Conservation (phyloP, 2,797 vertebrate species). For the Neomorphus geoffroyi region DNA sequence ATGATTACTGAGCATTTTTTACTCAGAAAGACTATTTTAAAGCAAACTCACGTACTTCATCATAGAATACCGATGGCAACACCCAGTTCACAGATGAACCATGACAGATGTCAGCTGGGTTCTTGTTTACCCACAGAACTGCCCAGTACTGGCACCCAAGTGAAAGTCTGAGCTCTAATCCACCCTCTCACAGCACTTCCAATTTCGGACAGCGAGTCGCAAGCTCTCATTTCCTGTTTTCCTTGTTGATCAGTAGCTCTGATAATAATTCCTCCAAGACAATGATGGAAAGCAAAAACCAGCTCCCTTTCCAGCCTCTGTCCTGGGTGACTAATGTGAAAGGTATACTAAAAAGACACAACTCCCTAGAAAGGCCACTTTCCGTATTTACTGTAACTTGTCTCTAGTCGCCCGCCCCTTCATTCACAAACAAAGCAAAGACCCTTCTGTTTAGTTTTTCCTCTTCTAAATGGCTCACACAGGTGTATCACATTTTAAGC, state of each 20-base stretch:
- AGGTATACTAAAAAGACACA: background rate
- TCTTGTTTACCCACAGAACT: background rate
- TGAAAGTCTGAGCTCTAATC: background rate
- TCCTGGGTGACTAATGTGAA: background rate
- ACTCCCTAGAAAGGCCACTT: background rate
- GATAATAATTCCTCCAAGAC: background rate
- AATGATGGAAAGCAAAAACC: background rate
- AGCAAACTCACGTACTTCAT: background rate
- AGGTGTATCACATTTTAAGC: background rate
- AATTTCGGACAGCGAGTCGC: rapidly evolving
- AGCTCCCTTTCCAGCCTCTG: background rate
- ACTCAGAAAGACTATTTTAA: background rate
- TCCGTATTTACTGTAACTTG: background rate
- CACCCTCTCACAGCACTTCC: background rate
- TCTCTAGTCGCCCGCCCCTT: background rate
- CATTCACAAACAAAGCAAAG: background rate
- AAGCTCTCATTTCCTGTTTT: background rate
- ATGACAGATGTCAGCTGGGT: background rate
- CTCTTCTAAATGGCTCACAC: background rate
- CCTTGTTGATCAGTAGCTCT: background rate
- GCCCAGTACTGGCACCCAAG: background rate
- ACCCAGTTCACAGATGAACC: background rate
- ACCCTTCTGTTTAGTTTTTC: background rate
- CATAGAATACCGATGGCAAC: background rate
- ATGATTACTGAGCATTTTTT: background rate